A percentile compares a stretch with the other conserved stretches of the same genome.
These are phyloP conservation scores for Torymus auratus DNA, from an alignment of 2,888 invertebrate genomes.

Conservation along the genomic window DNA sequence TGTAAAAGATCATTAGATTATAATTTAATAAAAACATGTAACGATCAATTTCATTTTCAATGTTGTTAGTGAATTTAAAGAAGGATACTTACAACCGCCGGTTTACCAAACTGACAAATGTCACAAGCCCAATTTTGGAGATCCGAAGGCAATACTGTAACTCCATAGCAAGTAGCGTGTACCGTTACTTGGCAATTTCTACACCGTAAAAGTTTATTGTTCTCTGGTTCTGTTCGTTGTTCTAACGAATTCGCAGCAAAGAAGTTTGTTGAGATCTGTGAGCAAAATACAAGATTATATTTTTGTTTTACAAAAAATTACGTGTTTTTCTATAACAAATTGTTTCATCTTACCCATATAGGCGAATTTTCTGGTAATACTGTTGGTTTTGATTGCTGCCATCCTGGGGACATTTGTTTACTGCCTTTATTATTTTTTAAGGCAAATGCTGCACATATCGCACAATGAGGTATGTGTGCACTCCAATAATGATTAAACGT, in stretches of 20 bases:
- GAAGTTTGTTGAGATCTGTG: slow-evolving; percentile 70
- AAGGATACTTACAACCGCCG: slow-evolving; percentile 69
- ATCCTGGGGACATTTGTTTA: slow-evolving; percentile 72
- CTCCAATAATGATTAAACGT: slow-evolving; percentile 78
- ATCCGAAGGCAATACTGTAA: slow-evolving; percentile 71
- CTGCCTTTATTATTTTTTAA: slow-evolving; percentile 66
- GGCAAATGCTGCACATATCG: slow-evolving; percentile 79
- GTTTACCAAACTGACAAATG: slow-evolving; percentile 74
- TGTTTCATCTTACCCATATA: slow-evolving; percentile 70
- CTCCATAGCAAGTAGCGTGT: slow-evolving; percentile 79
- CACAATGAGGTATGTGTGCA: slow-evolving; percentile 79
- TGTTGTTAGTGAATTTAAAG: background rate
- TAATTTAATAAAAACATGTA: slow-evolving; percentile 35
- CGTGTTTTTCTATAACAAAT: slow-evolving; percentile 5
- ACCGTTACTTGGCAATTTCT: slow-evolving; percentile 79
- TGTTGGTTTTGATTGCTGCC: slow-evolving; percentile 73
- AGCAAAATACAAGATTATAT: slow-evolving; percentile 4
- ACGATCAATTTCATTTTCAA: slow-evolving; percentile 2
- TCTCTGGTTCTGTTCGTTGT: slow-evolving; percentile 70
- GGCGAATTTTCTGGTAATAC: slow-evolving; percentile 73
- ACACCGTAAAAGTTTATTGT: slow-evolving; percentile 78
- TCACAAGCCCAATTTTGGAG: slow-evolving; percentile 76
- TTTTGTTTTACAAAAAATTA: slow-evolving; percentile 3
- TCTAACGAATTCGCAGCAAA: slow-evolving; percentile 75
- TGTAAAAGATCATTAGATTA: slow-evolving; percentile 58